Conservation (phyloP, 2,888 invertebrate genomes). For the Eustalomyia histrio region DNA sequence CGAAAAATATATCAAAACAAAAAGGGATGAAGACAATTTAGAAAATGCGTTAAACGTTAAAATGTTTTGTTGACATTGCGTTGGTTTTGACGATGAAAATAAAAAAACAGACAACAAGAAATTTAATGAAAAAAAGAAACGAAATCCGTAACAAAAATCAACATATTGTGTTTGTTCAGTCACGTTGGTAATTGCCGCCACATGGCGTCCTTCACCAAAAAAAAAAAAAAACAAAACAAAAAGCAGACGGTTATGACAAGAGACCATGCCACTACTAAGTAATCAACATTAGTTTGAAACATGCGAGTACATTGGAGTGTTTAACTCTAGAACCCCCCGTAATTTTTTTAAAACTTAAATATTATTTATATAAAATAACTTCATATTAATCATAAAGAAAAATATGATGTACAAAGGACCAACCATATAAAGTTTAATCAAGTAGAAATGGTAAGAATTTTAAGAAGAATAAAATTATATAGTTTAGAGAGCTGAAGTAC, state of each 20-base stretch:
- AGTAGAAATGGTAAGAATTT: slow-evolving; percentile 54
- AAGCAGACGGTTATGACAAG: slow-evolving; percentile 61
- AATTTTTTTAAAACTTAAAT: slow-evolving; percentile 34
- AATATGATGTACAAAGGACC: slow-evolving; percentile 29
- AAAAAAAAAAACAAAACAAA: slow-evolving; percentile 33
- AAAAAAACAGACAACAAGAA: slow-evolving; percentile 40
- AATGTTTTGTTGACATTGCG: slow-evolving; percentile 66
- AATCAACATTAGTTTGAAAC: slow-evolving; percentile 45
- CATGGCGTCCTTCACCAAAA: slow-evolving; percentile 60
- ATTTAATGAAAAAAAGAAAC: slow-evolving; percentile 7
- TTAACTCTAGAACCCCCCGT: slow-evolving; percentile 42
- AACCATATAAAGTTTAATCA: slow-evolving; percentile 58
- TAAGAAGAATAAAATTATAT: slow-evolving; percentile 35
- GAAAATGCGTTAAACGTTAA: slow-evolving; percentile 65
- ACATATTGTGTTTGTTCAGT: slow-evolving; percentile 68
- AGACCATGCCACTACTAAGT: slow-evolving; percentile 32
- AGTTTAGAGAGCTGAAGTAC: neutral
- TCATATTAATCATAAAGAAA: slow-evolving; percentile 40
- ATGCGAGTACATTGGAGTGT: slow-evolving; percentile 23
- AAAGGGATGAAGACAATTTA: slow-evolving; percentile 63
- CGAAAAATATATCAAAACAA: slow-evolving; percentile 24
- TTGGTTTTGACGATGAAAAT: slow-evolving; percentile 47
- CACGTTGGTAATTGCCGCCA: slow-evolving; percentile 68
- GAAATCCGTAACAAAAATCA: slow-evolving; percentile 45
- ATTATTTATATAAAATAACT: slow-evolving; percentile 35